Conservation (phyloP, 2,797 vertebrate species). For the Todus mexicanus region DNA sequence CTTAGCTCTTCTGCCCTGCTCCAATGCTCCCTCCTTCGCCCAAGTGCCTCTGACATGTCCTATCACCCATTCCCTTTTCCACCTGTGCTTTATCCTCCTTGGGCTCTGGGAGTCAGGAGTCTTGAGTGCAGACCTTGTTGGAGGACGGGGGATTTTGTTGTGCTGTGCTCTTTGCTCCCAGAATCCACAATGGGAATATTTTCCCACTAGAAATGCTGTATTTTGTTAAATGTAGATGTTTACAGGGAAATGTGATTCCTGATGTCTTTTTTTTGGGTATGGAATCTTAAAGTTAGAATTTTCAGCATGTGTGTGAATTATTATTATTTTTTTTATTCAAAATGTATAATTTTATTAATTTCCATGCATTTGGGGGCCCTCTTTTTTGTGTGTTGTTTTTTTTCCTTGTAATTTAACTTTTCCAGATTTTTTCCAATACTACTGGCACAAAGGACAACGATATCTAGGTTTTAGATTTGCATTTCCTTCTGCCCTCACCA, state of each 20-base stretch:
- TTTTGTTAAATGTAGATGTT: neutral
- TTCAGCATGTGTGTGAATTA: neutral
- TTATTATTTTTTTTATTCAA: neutral
- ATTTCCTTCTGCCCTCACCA: neutral
- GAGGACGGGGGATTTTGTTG: neutral
- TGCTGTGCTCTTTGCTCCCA: neutral
- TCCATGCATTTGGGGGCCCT: too few species aligned
- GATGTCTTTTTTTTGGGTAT: neutral
- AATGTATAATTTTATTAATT: neutral
- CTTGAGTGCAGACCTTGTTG: neutral
- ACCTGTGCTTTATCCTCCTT: neutral
- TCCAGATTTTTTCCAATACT: neutral
- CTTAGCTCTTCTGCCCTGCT: neutral
- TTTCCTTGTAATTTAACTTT: neutral
- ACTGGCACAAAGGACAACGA: neutral
- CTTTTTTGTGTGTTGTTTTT: too few species aligned
- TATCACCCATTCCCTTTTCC: neutral
- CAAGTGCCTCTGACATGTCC: neutral
- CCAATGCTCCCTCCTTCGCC: neutral
- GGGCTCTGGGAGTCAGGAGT: neutral
- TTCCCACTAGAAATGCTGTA: neutral
- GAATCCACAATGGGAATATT: neutral
- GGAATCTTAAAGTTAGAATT: neutral
- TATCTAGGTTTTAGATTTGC: neutral
- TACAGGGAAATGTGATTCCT: neutral